Conservation (phyloP, 2,113 vertebrate genomes). For the Spheniscus mendiculus region DNA sequence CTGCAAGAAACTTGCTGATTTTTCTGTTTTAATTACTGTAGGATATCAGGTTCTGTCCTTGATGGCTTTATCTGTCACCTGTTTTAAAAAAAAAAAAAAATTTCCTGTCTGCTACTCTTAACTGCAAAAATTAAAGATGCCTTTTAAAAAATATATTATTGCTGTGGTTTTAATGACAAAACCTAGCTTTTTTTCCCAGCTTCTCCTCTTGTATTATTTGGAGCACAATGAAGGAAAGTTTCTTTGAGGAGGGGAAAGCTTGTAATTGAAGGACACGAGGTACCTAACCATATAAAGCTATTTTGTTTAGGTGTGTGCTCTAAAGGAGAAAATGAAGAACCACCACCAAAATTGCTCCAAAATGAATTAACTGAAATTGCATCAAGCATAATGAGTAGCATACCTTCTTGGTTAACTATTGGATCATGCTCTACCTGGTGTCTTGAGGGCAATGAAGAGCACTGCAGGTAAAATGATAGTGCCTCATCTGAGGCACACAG, state of each 20-base stretch:
- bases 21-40: neutral
- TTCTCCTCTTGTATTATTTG: neutral
- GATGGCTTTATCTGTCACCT: neutral
- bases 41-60: neutral
- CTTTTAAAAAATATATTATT: neutral
- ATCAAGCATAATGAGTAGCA: neutral
- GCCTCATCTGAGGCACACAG: neutral
- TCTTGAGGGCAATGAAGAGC: neutral
- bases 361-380: neutral
- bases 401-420: neutral
- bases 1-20: neutral
- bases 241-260: neutral
- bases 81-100: neutral
- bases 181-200: neutral
- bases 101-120: neutral
- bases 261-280: neutral
- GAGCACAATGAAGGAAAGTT: neutral
- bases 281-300: neutral
- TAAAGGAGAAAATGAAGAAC: neutral
- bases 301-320: neutral
- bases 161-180: neutral
- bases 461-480: neutral
- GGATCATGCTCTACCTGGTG: neutral
- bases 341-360: neutral
- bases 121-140: neutral